Evolutionary conservation across 2,797 vertebrate species (phyloP), one percentile per base, ranked within the genome.

Genomic region (Liparis tanakae): DNA sequence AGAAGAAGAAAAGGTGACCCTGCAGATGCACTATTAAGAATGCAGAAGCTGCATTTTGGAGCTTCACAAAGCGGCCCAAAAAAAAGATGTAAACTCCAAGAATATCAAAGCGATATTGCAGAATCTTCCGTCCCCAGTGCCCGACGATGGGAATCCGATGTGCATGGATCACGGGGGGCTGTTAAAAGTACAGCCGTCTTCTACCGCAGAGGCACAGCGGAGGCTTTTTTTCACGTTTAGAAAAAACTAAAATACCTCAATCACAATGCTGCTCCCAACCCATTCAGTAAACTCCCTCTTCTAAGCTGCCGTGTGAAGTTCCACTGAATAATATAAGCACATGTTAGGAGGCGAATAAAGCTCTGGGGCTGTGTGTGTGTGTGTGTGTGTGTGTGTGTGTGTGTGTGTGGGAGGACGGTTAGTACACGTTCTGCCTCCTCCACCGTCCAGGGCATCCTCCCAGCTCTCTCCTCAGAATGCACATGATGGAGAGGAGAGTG

Each of bases 1-100:
- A n/a, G n/a, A n/a, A n/a, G n/a, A n/a, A n/a, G n/a, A 30, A 30
- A 34, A 56, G 92, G 87, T 94, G 93, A 94, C 92, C 93, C 91
- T 90, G 88, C 88, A 85, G 20, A 70, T 61, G 88, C 51, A 62
- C 59, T 43, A 51, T 60, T 8, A 43, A 20, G 72, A 78, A 71
- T 59, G 63, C 62, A 75, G 43, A 57, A 44, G 22, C 30, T 68
- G 46, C 58, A 13, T 22, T 17, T 25, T 30, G 46, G 72, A 58
- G 15, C 74, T 64, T 63, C 51, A 22, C 30, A 55, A 61, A 30
- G 36, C 9, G 25, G n/a, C n/a, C n/a, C 43, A 39, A 44, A 12
- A 67, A 20, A 20, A 53, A 56, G 70, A 51, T 17, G 4, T 34
- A 20, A 51, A 74, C 36, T 25, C 30, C 25, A 72, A 70, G 55